Evolutionary conservation across 2,888 invertebrate species (phyloP).

Genomic region (Venustoraphidia nigricollis): DNA sequence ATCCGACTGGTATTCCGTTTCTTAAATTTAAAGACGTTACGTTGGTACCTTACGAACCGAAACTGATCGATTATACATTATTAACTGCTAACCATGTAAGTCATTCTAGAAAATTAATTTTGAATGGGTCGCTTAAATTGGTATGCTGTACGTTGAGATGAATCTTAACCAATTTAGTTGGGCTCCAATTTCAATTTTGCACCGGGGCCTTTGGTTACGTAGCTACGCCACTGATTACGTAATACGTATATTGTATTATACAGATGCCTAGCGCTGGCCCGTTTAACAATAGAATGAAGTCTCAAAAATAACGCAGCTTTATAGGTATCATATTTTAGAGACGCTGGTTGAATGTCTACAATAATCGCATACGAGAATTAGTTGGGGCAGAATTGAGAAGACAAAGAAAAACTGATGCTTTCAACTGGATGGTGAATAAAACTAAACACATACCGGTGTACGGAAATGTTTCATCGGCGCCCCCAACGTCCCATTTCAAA

Average conservation of each 20-base stretch:
- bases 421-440: conserved; percentile 74
- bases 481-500: conserved; percentile 5
- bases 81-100: conserved; percentile 67
- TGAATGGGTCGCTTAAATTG: not conserved
- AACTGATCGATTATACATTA: conserved; percentile 60
- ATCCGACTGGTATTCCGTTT: conserved; percentile 35
- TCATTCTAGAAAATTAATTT: not conserved
- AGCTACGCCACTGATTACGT: too few species aligned
- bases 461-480: conserved; percentile 17
- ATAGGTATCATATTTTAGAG: conserved; percentile 49
- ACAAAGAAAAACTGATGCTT: conserved; percentile 52
- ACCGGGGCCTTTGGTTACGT: too few species aligned
- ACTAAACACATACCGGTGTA: conserved; percentile 51
- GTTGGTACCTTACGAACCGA: conserved; percentile 74
- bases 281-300: too few species aligned
- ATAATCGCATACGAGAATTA: conserved; percentile 49
- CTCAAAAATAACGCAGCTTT: not conserved
- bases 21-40: conserved; percentile 69
- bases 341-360: conserved; percentile 67
- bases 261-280: too few species aligned
- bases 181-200: too few species aligned
- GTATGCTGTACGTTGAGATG: too few species aligned
- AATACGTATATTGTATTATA: too few species aligned
- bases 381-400: conserved; percentile 62
- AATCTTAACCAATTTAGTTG: too few species aligned